Evolutionary conservation across 1,140 invertebrate species (phyloP).

Genomic region (Heliconius congener): DNA sequence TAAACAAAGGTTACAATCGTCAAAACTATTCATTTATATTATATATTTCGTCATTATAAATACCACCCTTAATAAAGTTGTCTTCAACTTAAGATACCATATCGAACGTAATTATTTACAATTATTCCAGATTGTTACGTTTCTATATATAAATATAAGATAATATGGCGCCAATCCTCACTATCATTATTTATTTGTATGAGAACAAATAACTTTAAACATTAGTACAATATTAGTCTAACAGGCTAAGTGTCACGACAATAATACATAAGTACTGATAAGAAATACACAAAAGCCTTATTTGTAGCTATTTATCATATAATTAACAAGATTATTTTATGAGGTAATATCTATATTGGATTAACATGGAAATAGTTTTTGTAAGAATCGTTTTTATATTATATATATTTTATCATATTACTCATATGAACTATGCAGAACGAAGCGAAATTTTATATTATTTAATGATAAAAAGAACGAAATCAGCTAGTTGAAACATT

Average conservation of each 20-base stretch:
- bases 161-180: slow-evolving; percentile 19
- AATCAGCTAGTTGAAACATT: not conserved
- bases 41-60: not conserved
- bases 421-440: not conserved
- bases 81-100: not conserved
- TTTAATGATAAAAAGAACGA: not conserved
- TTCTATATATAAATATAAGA: slow-evolving; percentile 21
- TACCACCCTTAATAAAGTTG: not conserved
- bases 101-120: slow-evolving; percentile 7
- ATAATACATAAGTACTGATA: not conserved
- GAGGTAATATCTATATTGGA: not conserved
- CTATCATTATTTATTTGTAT: slow-evolving; percentile 15
- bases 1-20: not conserved
- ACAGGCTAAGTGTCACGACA: not conserved
- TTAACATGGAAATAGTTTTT: not conserved
- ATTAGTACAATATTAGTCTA: slow-evolving; percentile 18
- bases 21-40: not conserved
- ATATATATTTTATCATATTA: too few relatives aligned
- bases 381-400: too few relatives aligned
- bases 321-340: not conserved
- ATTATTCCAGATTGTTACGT: slow-evolving; percentile 17
- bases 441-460: not conserved
- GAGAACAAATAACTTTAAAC: not conserved
- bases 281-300: not conserved
- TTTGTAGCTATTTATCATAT: not conserved